Conservation (phyloP, 2,888 invertebrate species). For the Chaitophorus viminalis region DNA sequence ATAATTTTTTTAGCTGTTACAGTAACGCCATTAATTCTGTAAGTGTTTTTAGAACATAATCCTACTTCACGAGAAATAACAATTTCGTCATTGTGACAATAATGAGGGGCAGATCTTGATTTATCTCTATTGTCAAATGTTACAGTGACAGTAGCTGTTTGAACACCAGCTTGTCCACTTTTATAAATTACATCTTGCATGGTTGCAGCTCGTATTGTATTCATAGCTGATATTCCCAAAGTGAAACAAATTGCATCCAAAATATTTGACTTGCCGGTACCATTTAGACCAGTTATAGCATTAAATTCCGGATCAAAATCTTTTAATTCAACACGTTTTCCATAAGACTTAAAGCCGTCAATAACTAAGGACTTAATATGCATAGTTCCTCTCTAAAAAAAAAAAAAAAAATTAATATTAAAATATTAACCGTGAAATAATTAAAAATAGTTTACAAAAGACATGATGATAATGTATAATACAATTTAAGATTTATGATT, state of each 20-base stretch:
- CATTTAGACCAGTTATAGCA: conserved; percentile 97
- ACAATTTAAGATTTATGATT: too few relatives aligned
- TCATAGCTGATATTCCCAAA: conserved; percentile 78
- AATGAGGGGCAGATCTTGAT: conserved; percentile 86
- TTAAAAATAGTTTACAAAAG: not conserved
- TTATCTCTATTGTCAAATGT: conserved; percentile 92
- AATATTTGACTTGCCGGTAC: conserved; percentile 97
- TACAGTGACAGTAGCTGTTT: conserved; percentile 94
- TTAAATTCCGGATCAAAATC: conserved; percentile 96
- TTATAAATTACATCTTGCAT: conserved; percentile 98
- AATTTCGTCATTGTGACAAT: conserved; percentile 90
- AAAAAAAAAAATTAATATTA: not conserved
- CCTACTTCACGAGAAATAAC: conserved; percentile 90
- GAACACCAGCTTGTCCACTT: conserved; percentile 94
- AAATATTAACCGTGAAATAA: not conserved
- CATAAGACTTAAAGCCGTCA: conserved; percentile 99
- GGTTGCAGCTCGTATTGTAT: conserved; percentile 78
- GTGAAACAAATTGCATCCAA: conserved; percentile 98
- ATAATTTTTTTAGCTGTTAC: conserved; percentile 90
- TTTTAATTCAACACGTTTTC: conserved; percentile 87
- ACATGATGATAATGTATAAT: too few relatives aligned
- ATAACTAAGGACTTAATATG: conserved; percentile 89
- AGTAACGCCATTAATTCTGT: conserved; percentile 90
- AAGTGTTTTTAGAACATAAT: conserved; percentile 85
- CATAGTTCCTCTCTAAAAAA: conserved; percentile 72